A percentile compares a stretch with the other conserved stretches of the same genome.
These are phyloP conservation scores for Aphis craccivora DNA, from an alignment of 1,140 invertebrate genomes.

Conservation along the genomic window DNA sequence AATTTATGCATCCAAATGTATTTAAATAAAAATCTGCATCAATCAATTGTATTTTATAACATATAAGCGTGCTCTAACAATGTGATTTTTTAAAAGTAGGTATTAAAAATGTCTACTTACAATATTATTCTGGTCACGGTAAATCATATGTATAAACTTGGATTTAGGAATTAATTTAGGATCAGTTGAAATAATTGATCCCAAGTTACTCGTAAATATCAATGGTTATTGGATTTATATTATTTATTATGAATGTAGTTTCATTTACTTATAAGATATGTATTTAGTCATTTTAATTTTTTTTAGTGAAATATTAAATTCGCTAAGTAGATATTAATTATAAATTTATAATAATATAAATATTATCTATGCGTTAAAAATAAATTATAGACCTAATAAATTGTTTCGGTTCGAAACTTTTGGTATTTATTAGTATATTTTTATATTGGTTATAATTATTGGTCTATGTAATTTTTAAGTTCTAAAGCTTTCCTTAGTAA, in stretches of 20 bases:
- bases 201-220: neutral
- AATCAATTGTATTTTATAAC: neutral
- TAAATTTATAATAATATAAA: neutral
- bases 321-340: neutral
- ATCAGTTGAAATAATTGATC: neutral
- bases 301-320: neutral
- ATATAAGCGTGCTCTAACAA: neutral
- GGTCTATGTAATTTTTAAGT: neutral
- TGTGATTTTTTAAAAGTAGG: neutral
- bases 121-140: neutral
- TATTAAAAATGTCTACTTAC: neutral
- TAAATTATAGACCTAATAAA: neutral
- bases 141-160: neutral
- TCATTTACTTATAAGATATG: too few species aligned
- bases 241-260: neutral
- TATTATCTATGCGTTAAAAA: neutral
- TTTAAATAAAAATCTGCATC: neutral
- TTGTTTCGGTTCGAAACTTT: neutral
- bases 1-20: neutral
- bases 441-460: neutral
- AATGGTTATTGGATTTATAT: neutral
- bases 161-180: neutral
- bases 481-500: neutral
- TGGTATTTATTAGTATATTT: neutral
- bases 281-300: neutral